A percentile compares a stretch with the other conserved stretches of the same genome.
Evolutionary conservation across 2,113 vertebrate genomes (phyloP).

Genomic region (Cryptomyrus ogoouensis): DNA sequence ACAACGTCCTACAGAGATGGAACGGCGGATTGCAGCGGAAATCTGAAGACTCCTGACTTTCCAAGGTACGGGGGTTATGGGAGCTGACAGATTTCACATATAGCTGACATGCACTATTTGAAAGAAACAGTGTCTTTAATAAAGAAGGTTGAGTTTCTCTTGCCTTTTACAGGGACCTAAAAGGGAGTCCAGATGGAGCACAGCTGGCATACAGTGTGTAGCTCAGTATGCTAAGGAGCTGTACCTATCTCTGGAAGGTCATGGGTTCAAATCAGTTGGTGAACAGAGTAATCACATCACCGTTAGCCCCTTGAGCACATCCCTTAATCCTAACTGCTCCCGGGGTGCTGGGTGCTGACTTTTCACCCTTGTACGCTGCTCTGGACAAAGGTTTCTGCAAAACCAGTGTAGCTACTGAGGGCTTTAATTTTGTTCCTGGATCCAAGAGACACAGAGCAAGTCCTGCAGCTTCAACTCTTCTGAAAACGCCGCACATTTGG

Average conservation of each 20-base stretch:
- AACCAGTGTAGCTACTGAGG: not conserved
- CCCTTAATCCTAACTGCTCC: not conserved
- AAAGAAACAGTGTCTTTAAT: not conserved
- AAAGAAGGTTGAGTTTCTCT: not conserved
- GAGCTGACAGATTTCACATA: not conserved
- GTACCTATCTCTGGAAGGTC: not conserved
- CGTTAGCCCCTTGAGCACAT: not conserved
- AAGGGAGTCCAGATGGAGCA: not conserved
- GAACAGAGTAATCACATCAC: not conserved
- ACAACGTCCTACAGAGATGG: not conserved
- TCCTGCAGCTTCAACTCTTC: not conserved
- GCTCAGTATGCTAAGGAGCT: not conserved
- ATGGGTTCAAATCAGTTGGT: not conserved
- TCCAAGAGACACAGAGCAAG: not conserved
- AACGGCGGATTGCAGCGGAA: not conserved
- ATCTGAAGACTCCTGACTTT: not conserved
- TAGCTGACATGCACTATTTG: conserved; percentile 1
- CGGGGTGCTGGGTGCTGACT: not conserved
- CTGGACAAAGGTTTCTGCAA: not conserved
- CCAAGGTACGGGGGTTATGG: not conserved
- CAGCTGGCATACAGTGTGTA: not conserved
- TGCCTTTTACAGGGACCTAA: not conserved
- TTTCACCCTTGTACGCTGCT: not conserved
- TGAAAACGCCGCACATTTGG: not conserved
- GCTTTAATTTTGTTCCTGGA: not conserved